Base-by-base conservation (phyloP, 2,113 vertebrate species). In the Gavialis gangeticus region DNA sequence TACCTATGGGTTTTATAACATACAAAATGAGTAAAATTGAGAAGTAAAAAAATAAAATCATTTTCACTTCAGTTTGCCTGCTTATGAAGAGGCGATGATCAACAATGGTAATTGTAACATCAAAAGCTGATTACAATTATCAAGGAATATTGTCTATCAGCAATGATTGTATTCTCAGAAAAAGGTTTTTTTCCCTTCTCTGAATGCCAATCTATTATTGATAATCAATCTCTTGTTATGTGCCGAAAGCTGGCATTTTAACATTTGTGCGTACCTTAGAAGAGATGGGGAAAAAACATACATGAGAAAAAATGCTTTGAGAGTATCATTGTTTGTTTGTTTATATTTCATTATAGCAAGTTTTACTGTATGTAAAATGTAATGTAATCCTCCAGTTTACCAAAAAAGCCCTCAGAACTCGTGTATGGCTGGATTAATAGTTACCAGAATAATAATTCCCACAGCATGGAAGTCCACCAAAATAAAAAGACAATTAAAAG, bases 71-170 rank as follows among this genome's bases (percentile, higher is more conserved):
- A n/a, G 30, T 87, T 87, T 81, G 81, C 46, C n/a, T 79, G 60
- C 28, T 89, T 54, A 56, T 76, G 22, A 83, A 81, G 46, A 88
- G 81, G 56, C 37, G 6, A 27, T 81, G 79, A 37, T 82, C 73
- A 60, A 6, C 28, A 59, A 57, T 69, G 76, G 87, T 93, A 88
- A 95, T 3, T 92, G 88, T 81, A 92, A 46, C 73, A 92, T 92
- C 73, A 91, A 64, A 56, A 78, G 56, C 83, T 79, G 79, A 75
- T 93, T 87, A 37, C 79, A 80, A 24, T 83, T 91, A 63, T 78
- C 75, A 73, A 73, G 66, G 22, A 55, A 91, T 56, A 55, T 88
- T 91, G 25, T 78, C 66, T 78, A 62, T 91, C 71, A 85, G 3
- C 27, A 87, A 66, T 62, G 46, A 27, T 71, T 75, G 14, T 37